These are phyloP conservation scores for Limnephilus rhombicus DNA, from an alignment of 2,888 invertebrate species.

Conservation along the genomic window DNA sequence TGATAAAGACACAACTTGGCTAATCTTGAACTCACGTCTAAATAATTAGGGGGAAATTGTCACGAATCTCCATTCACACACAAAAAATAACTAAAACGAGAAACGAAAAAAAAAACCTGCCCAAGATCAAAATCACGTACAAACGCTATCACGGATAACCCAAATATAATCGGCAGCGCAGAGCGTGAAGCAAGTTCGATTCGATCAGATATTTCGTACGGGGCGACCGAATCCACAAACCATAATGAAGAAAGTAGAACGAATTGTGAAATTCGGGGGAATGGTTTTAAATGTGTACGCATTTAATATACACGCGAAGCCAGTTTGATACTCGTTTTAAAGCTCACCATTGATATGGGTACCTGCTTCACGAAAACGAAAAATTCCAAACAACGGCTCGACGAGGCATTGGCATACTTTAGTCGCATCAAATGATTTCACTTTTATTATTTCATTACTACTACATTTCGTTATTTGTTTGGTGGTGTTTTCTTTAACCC, in stretches of 20 bases:
- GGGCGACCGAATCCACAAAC: not conserved
- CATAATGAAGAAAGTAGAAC: constrained; percentile 57
- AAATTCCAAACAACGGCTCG: not conserved
- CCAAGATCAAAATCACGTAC: not conserved
- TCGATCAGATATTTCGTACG: not conserved
- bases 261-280: constrained; percentile 51
- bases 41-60: too few species aligned
- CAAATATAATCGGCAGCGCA: constrained; percentile 16
- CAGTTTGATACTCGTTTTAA: not conserved
- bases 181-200: constrained; percentile 8
- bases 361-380: not conserved
- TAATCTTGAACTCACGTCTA: too few species aligned
- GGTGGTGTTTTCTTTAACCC: not conserved
- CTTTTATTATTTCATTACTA: not conserved
- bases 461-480: not conserved
- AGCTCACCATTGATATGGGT: not conserved
- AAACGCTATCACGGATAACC: constrained; percentile 25
- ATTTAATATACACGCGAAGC: not conserved
- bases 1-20: too few species aligned
- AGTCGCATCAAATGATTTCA: constrained; percentile 1
- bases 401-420: constrained; percentile 26
- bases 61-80: too few species aligned
- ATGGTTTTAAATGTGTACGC: not conserved
- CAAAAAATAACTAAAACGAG: too few species aligned
- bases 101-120: too few species aligned